Base-by-base conservation (phyloP, 2,797 vertebrate species). In the Sphenodon punctatus region DNA sequence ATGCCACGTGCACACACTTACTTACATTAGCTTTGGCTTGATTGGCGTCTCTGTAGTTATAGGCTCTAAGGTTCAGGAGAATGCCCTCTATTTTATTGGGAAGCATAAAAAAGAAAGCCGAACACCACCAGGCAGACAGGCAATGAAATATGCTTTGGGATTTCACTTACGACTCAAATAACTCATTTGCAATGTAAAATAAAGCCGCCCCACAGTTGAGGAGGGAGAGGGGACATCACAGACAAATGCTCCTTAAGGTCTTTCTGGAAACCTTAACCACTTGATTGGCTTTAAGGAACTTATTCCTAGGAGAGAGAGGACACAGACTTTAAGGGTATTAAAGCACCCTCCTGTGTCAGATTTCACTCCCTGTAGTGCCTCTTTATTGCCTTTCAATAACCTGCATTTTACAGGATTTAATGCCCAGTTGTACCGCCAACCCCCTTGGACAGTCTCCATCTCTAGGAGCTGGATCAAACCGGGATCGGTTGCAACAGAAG, bases 91-190 rank as follows among this genome's bases (percentile, higher is more conserved):
- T 91, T 94, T 95, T 92, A 94, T 78, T 88, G 75, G 64, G 68
- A 89, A 82, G 90, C 92, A 93, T 93, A 93, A 94, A 94, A 94
- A 93, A n/a, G 88, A 89, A 90, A 90, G 84, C 86, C 91, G 88
- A 76, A 79, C 70, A 90, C 85, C 84, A 82, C 6, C 25, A 78
- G 68, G 79, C 45, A 90, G 93, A 87, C 91, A 93, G 90, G 78
- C 73, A 80, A 80, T 93, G 91, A 93, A 93, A 94, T 93, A 94
- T 87, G 90, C 78, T 82, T 80, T 82, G 74, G 90, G n/a, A 92
- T 94, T 94, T 93, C 75, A 90, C 91, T 93, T 93, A 91, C 73
- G 92, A 91, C 88, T 92, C 65, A 88, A 93, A 88, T 92, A 93
- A 90, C 75, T 91, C 80, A 90, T 93, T 87, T 92, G 92, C 88